Conservation (phyloP, 2,113 vertebrate genomes). For the Nothocercus julius region DNA sequence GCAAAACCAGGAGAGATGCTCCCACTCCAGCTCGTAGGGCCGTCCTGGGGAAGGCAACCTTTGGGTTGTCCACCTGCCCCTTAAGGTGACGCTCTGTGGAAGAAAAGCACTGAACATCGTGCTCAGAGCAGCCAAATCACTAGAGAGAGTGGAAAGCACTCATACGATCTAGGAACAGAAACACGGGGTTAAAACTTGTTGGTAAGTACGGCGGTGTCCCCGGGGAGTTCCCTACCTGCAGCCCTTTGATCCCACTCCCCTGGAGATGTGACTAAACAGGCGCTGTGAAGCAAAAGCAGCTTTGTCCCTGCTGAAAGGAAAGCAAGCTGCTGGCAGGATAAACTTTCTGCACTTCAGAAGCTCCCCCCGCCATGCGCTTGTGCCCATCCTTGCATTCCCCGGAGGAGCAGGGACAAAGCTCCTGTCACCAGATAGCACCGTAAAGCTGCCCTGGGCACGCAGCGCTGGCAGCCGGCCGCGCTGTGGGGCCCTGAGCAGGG, state of each 20-base stretch:
- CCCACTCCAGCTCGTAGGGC: fast-evolving
- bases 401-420: not conserved
- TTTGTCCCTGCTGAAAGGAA: not conserved
- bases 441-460: not conserved
- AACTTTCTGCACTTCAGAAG: not conserved
- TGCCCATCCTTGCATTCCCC: not conserved
- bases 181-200: fast-evolving
- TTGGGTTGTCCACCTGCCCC: fast-evolving
- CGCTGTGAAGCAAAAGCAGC: not conserved
- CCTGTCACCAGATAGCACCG: not conserved
- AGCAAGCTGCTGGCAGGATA: not conserved
- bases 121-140: not conserved
- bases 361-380: fast-evolving
- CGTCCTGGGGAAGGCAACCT: not conserved
- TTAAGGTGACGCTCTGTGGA: not conserved
- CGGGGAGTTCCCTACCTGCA: not conserved
- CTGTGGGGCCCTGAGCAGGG: not conserved
- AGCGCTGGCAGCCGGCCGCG: not conserved
- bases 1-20: not conserved
- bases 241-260: not conserved
- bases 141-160: not conserved
- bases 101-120: not conserved
- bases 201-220: not conserved
- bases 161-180: fast-evolving
- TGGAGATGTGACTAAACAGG: not conserved